Percentiles rank a stretch among this genome's conserved stretches.
Conservation (phyloP, 1,140 invertebrate species). For the Heliconius melpomene region DNA sequence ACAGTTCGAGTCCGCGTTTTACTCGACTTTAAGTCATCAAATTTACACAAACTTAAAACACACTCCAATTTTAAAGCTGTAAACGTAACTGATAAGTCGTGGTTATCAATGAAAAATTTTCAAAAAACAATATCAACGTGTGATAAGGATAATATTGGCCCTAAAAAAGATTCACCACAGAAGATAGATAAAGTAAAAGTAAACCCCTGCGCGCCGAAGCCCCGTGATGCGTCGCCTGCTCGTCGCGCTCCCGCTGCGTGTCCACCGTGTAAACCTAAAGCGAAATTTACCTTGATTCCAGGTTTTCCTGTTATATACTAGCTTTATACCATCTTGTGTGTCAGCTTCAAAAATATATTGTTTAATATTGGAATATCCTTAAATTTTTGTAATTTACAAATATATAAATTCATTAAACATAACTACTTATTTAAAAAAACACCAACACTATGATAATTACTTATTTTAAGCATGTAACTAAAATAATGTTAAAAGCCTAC, state of each 20-base stretch:
- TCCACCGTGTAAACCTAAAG: not conserved
- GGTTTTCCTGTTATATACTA: not conserved
- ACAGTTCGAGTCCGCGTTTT: constrained; percentile 37
- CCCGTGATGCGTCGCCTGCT: not conserved
- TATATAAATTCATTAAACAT: too few species aligned
- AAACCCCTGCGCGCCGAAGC: not conserved
- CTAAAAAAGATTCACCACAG: not conserved
- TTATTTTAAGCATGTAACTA: too few species aligned
- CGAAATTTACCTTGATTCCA: constrained; percentile 4
- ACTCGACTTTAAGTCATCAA: constrained; percentile 28
- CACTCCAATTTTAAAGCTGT: not conserved
- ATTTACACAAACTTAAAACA: not conserved
- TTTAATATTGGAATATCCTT: not conserved
- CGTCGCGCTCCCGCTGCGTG: not conserved
- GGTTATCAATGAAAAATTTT: constrained; percentile 35
- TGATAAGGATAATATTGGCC: constrained; percentile 2
- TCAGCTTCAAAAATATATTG: not conserved
- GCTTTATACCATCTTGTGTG: not conserved
- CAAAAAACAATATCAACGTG: constrained; percentile 41
- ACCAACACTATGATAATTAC: too few species aligned
- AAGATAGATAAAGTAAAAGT: not conserved
- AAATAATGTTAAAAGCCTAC: too few species aligned
- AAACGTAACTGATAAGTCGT: not conserved
- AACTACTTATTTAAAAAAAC: too few species aligned
- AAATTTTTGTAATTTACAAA: not conserved